These are phyloP conservation scores for Brachyhypopomus occidentalis DNA, from an alignment of 2,113 vertebrate genomes.

Conservation along the genomic window DNA sequence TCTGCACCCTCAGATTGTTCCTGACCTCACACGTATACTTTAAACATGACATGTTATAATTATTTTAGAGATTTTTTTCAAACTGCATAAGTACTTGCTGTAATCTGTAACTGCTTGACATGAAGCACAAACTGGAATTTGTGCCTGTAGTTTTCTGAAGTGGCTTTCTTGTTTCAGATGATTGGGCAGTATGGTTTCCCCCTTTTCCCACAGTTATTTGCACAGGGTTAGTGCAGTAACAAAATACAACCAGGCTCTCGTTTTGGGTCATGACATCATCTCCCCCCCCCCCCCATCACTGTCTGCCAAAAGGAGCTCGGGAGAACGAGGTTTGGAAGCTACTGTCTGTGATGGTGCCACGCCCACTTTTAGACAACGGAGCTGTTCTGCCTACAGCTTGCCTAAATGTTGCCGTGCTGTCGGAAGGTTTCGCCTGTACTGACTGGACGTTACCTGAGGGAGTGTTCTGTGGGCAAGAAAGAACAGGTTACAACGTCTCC, in stretches of 20 bases:
- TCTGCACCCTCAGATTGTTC: not conserved
- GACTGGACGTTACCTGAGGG: constrained; percentile 1
- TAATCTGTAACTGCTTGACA: not conserved
- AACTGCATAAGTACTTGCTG: not conserved
- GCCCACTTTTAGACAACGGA: not conserved
- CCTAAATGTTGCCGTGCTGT: not conserved
- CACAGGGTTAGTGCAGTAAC: not conserved
- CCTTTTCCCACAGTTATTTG: constrained; percentile 27
- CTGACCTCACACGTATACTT: not conserved
- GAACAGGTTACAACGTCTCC: constrained; percentile 6
- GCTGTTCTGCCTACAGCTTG: not conserved
- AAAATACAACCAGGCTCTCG: constrained; percentile 43
- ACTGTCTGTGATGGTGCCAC: constrained; percentile 6
- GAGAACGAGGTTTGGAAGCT: constrained; percentile 16
- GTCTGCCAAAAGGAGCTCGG: constrained; percentile 12
- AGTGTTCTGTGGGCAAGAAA: not conserved
- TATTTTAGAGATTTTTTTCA: not conserved
- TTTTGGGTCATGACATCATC: constrained; percentile 41
- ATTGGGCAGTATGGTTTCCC: constrained; percentile 13
- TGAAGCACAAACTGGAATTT: constrained; percentile 25
- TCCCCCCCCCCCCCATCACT: not conserved
- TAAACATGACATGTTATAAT: not conserved
- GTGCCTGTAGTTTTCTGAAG: constrained; percentile 29
- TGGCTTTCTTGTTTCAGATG: constrained; percentile 29
- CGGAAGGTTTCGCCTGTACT: not conserved